Percentiles rank a stretch among this genome's conserved stretches.
These are phyloP conservation scores for Oplegnathus fasciatus DNA, from an alignment of 2,113 vertebrate species.

Conservation along the genomic window DNA sequence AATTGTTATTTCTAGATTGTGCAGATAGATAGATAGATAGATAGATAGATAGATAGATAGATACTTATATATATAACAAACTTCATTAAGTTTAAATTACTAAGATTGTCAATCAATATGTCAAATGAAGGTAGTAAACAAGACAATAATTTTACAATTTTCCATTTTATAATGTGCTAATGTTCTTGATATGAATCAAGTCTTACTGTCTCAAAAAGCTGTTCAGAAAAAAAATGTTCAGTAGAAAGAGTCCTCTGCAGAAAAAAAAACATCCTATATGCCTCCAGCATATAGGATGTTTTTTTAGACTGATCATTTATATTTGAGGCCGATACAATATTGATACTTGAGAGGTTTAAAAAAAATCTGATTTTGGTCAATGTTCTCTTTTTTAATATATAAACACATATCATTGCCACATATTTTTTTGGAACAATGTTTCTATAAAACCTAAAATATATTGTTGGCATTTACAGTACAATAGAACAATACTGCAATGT, in stretches of 20 bases:
- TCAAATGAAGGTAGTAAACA: background rate
- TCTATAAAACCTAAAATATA: background rate
- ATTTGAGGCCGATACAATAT: background rate
- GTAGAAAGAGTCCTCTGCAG: background rate
- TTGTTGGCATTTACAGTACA: background rate
- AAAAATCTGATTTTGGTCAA: background rate
- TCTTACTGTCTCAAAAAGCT: too few relatives aligned
- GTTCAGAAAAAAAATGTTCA: too few relatives aligned
- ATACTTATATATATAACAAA: background rate
- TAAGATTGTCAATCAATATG: background rate
- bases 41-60: constrained; percentile 9
- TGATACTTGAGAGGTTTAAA: background rate
- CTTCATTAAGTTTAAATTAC: background rate
- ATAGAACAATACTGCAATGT: background rate
- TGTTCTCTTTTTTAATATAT: background rate
- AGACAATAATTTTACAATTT: too few relatives aligned
- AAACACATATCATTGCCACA: background rate
- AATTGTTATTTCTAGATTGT: background rate
- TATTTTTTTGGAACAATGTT: background rate
- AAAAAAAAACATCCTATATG: too few relatives aligned
- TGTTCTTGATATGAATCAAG: too few relatives aligned
- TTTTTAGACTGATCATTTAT: background rate
- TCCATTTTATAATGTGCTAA: too few relatives aligned
- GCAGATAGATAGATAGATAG: background rate
- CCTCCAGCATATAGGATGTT: too few relatives aligned